Base-by-base conservation (phyloP, 2,113 vertebrate genomes). In the Scomber japonicus region DNA sequence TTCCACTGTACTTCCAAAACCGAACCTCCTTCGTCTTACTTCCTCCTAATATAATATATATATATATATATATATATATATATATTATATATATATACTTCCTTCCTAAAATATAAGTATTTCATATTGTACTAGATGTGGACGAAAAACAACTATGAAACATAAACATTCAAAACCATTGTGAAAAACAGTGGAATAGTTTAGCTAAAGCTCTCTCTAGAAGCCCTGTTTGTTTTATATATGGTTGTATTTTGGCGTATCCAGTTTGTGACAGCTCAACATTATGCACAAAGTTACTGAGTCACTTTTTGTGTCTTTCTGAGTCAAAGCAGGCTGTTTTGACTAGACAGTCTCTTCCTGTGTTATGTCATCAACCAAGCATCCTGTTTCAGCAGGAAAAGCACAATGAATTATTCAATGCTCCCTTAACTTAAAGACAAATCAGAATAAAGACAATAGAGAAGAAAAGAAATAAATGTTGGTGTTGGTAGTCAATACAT, bases 331-430 rank as follows among this genome's bases (percentile, higher is more conserved):
- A 48, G 57, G 57, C 75, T 63, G 63, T 54, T 8, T 53, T 62
- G 45, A 77, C 17, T 40, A 40, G 6, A 40, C 27, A 21, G 21
- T 45, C n/a, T 24, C 31, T 73, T 76, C 62, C 74, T 56, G 56
- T 2, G 19, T 72, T 54, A 7, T 51, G 63, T 69, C 61, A 71
- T 40, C 45, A 55, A 44, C 50, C 59, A 21, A 64, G 59, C 54
- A 56, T 78, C 56, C 60, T 10, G 21, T 44, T 59, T 74, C 71
- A 56, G 55, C 73, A 50, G 14, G 4, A 71, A 68, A 75, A 44
- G 11, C 24, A n/a, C 13, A 1, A 80, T 75, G 12, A 78, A 71
- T 81, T 63, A 75, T 78, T 79, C 8, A 40, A 53, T 54, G 48
- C 48, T 69, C 4, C 7, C 2, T 31, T 63, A 8, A 46, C 19